These are phyloP conservation scores for Hyppa rectilinea DNA, from an alignment of 2,888 invertebrate genomes.

Conservation along the genomic window DNA sequence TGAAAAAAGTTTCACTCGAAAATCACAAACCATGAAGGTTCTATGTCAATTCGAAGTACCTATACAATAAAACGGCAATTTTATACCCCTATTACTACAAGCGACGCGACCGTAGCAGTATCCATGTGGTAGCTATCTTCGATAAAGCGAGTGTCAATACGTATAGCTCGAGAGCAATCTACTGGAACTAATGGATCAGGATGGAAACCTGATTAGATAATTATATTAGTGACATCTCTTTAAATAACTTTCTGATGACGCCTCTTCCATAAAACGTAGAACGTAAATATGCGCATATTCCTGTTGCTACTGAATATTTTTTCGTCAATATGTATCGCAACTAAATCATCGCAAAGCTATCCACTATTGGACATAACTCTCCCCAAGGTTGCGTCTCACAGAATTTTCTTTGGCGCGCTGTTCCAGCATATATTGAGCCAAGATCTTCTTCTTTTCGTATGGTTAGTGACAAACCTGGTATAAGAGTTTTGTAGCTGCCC, in stretches of 20 bases:
- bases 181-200: constrained; percentile 18
- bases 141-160: constrained; percentile 14
- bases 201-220: constrained; percentile 9
- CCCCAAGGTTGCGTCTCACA: not conserved
- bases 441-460: no score
- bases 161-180: not conserved
- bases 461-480: no score
- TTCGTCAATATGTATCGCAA: not conserved
- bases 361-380: not conserved
- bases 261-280: not conserved
- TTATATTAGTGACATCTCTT: constrained; percentile 10
- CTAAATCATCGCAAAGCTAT: not conserved
- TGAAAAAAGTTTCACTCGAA: no score
- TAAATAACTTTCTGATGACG: not conserved
- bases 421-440: not conserved
- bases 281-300: not conserved
- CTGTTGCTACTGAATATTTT: not conserved
- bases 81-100: no score
- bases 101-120: not conserved
- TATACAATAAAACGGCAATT: no score
- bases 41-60: no score
- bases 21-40: no score
- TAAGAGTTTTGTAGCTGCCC: no score
- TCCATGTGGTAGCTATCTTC: not conserved
- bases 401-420: not conserved